A percentile compares a stretch with the other conserved stretches of the same genome.
Evolutionary conservation across 2,888 invertebrate genomes (phyloP).

Genomic region (Agriopis leucophaearia): DNA sequence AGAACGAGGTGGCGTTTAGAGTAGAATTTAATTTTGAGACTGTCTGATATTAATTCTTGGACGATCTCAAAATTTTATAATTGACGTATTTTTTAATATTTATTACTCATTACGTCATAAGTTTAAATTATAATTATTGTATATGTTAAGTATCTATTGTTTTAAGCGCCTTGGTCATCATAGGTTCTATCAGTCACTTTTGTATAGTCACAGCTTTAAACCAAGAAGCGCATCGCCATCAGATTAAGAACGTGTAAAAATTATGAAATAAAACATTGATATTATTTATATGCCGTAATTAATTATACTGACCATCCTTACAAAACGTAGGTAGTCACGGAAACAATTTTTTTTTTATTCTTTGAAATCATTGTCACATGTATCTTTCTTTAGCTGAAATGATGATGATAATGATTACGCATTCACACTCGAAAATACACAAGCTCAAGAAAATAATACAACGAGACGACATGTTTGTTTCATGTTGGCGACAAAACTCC

Average conservation of each 20-base stretch:
- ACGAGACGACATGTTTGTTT: too few relatives aligned
- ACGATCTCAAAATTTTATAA: conserved; percentile 76
- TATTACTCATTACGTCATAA: conserved; percentile 47
- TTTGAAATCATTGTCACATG: too few relatives aligned
- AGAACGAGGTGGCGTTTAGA: conserved; percentile 30
- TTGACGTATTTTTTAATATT: conserved; percentile 54
- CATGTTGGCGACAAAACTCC: too few relatives aligned
- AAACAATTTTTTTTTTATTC: background rate
- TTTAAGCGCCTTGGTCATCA: conserved; percentile 28
- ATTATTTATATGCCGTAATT: conserved; percentile 1
- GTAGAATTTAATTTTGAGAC: conserved; percentile 67
- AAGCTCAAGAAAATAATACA: too few relatives aligned
- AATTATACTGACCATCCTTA: background rate
- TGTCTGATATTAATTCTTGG: conserved; percentile 80
- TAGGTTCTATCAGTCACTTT: conserved; percentile 27
- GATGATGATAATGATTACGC: too few relatives aligned
- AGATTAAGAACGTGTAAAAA: conserved; percentile 42
- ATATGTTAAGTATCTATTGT: conserved; percentile 44
- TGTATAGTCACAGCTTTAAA: conserved; percentile 30
- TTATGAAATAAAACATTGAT: conserved; percentile 13
- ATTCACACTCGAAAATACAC: too few relatives aligned
- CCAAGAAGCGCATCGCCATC: conserved; percentile 27
- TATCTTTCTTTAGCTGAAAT: too few relatives aligned
- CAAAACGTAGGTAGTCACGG: background rate
- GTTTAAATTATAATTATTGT: conserved; percentile 47